Evolutionary conservation across 2,797 vertebrate genomes (phyloP).

Genomic region (Macropus fuliginosus): DNA sequence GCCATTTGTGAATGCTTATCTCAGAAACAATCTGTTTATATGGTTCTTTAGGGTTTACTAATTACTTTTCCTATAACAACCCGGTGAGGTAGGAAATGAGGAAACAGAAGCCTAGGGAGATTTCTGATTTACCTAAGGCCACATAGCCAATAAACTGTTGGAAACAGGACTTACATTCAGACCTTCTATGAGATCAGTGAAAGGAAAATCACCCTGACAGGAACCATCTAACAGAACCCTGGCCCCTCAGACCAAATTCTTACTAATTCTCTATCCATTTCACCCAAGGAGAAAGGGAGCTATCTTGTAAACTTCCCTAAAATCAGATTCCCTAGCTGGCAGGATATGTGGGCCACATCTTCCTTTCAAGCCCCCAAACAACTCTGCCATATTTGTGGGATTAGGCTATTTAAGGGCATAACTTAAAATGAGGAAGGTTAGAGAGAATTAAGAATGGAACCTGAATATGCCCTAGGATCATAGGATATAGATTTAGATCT

Average conservation of each 20-base stretch:
- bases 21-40: background rate
- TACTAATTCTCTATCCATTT: background rate
- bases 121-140: constrained; percentile 6
- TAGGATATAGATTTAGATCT: background rate
- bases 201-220: background rate
- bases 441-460: background rate
- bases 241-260: background rate
- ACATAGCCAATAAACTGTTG: background rate
- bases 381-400: background rate
- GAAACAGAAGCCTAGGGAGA: background rate
- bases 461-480: background rate
- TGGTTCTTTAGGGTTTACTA: background rate
- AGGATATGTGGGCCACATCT: background rate
- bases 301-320: background rate
- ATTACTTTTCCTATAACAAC: background rate
- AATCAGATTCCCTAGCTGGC: background rate
- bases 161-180: background rate
- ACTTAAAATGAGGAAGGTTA: background rate
- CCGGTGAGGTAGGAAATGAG: background rate
- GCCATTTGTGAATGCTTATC: background rate
- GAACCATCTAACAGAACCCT: background rate
- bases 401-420: background rate
- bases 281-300: background rate
- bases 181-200: background rate
- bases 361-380: background rate